Percentiles rank a stretch among this genome's conserved stretches.
These are phyloP conservation scores for Osmerus eperlanus DNA, from an alignment of 2,113 vertebrate species.

Conservation along the genomic window DNA sequence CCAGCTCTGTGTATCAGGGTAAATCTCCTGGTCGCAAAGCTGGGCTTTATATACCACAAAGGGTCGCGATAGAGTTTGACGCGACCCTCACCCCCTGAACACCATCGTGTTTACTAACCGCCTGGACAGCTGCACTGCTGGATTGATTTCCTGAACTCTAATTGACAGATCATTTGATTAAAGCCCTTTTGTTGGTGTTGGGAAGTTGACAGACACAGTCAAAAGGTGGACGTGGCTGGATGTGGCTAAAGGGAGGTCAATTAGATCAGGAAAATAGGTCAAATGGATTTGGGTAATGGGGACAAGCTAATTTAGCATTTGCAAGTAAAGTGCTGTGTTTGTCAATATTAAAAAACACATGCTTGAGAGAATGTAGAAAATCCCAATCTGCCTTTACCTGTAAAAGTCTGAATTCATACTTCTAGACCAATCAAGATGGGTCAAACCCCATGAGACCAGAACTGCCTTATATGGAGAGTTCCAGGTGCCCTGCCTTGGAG, in stretches of 20 bases:
- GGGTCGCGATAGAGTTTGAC: no score
- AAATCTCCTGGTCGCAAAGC: no score
- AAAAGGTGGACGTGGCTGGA: not conserved
- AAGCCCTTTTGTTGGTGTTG: conserved; percentile 6
- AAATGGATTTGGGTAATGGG: not conserved
- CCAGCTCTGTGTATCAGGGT: not conserved
- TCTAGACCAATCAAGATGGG: not conserved
- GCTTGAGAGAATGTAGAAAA: not conserved
- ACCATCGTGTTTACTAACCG: conserved; percentile 2
- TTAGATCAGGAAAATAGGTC: conserved; percentile 12
- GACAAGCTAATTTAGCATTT: not conserved
- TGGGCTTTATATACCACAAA: no score
- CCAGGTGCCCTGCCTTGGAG: not conserved
- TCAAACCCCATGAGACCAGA: conserved; percentile 1
- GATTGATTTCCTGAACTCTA: conserved; percentile 5
- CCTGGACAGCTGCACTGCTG: conserved; percentile 6
- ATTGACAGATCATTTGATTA: conserved; percentile 22
- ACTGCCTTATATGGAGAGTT: not conserved
- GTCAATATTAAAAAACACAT: not conserved
- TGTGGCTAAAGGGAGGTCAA: not conserved
- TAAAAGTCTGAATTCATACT: not conserved
- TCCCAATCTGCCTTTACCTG: not conserved
- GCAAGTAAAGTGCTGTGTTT: not conserved
- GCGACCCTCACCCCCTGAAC: not conserved
- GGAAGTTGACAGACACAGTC: conserved; percentile 12